Evolutionary conservation across 2,888 invertebrate species (phyloP).

Genomic region (Tridacna crocea): DNA sequence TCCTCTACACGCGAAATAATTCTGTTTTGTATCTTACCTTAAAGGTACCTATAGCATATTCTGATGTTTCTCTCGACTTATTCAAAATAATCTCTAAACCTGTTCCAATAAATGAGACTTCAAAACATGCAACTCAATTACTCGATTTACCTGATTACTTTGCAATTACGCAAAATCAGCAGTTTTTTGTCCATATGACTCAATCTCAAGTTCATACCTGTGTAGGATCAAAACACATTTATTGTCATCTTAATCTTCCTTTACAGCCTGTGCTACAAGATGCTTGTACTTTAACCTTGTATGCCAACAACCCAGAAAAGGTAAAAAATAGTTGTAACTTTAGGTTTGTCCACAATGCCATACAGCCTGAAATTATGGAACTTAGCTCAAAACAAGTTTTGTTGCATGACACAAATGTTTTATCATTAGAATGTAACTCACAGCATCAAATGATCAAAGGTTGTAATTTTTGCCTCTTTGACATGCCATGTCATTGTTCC

Average conservation of each 20-base stretch:
- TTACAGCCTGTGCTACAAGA: slow-evolving; percentile 24
- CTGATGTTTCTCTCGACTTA: slow-evolving; percentile 39
- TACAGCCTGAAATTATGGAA: slow-evolving; percentile 22
- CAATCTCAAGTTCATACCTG: slow-evolving; percentile 24
- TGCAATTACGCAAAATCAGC: slow-evolving; percentile 41
- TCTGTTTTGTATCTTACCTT: slow-evolving; percentile 30
- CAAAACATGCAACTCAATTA: slow-evolving; percentile 55
- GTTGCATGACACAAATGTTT: slow-evolving; percentile 5
- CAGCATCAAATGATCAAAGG: slow-evolving; percentile 32
- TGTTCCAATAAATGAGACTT: slow-evolving; percentile 49
- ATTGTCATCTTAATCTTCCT: slow-evolving; percentile 24
- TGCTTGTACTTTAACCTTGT: slow-evolving; percentile 23
- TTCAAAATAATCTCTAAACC: slow-evolving; percentile 49
- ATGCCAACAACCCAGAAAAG: slow-evolving; percentile 7
- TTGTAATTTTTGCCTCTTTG: slow-evolving; percentile 31
- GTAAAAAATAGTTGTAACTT: slow-evolving; percentile 23
- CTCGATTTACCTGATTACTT: slow-evolving; percentile 38
- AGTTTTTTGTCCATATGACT: slow-evolving; percentile 39
- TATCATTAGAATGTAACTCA: slow-evolving; percentile 18
- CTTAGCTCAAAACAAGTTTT: slow-evolving; percentile 24
- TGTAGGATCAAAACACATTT: slow-evolving; percentile 9
- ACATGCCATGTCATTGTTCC: slow-evolving; percentile 27
- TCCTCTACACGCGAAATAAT: slow-evolving; percentile 32
- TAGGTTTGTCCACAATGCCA: slow-evolving; percentile 33
- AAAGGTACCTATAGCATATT: slow-evolving; percentile 39